Percentiles rank a stretch among this genome's conserved stretches.
phyloP scores from a whole-genome alignment of 2,888 invertebrate species.

The Dendrolimus houi region DNA sequence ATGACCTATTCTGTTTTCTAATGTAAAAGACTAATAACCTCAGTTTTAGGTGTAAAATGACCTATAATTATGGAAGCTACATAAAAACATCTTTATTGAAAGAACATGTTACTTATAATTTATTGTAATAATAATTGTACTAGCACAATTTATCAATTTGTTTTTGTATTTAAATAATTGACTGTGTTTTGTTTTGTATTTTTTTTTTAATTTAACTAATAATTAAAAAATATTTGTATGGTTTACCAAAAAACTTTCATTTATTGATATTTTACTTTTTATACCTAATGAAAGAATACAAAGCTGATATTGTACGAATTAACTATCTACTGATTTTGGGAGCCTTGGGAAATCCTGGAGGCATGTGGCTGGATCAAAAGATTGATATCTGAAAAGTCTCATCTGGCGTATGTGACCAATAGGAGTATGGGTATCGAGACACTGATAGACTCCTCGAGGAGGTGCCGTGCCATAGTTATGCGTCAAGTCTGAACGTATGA shows the following conservation, averaged over 20 bases:
- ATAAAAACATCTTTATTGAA: too few species aligned
- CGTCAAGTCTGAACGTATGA: slow-evolving; percentile 62
- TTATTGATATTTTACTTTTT: neutral
- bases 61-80: too few species aligned
- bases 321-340: slow-evolving; percentile 20
- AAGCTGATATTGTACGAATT: slow-evolving; percentile 18
- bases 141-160: slow-evolving; percentile 11
- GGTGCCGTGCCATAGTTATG: slow-evolving; percentile 64
- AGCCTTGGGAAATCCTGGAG: slow-evolving; percentile 45
- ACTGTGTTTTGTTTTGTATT: slow-evolving; percentile 11
- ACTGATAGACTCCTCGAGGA: slow-evolving; percentile 59
- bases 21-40: too few species aligned
- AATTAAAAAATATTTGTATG: neutral
- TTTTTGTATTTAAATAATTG: slow-evolving; percentile 15
- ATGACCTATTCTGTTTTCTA: too few species aligned
- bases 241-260: neutral
- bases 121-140: too few species aligned
- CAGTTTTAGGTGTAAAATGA: too few species aligned
- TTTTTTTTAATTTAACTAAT: slow-evolving; percentile 8
- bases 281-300: too few species aligned
- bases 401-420: slow-evolving; percentile 58
- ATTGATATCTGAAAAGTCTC: slow-evolving; percentile 50
- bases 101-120: too few species aligned
- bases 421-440: slow-evolving; percentile 63
- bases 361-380: slow-evolving; percentile 57